phyloP scores from a whole-genome alignment of 92 coral and sea anemone species.

The Pocillopora grandis region DNA sequence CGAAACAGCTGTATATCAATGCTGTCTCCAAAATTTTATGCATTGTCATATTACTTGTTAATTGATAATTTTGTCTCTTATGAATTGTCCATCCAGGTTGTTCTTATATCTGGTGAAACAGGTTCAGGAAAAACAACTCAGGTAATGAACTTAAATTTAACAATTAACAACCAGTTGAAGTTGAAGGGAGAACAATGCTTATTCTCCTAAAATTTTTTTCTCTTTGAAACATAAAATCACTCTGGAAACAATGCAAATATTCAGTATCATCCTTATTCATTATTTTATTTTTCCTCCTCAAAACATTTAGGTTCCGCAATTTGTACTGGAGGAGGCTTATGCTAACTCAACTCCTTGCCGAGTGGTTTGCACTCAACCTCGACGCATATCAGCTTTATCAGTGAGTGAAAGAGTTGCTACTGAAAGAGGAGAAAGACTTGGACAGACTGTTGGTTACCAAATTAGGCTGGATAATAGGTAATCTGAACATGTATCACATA shows the following conservation, averaged over 20 bases:
- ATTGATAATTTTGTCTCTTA: neutral
- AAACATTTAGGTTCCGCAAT: constrained; percentile 83
- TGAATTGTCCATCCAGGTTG: constrained; percentile 57
- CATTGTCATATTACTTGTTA: too few relatives aligned
- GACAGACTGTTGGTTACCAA: constrained; percentile 95
- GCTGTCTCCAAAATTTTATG: too few relatives aligned
- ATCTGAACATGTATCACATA: neutral
- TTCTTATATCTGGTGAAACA: constrained; percentile 95
- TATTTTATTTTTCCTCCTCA: neutral
- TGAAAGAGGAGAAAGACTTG: constrained; percentile 95
- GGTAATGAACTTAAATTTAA: constrained; percentile 40
- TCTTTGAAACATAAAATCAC: too few relatives aligned
- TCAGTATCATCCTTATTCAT: neutral
- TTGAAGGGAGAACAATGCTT: too few relatives aligned
- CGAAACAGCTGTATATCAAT: too few relatives aligned
- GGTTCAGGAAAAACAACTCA: constrained; percentile 99
- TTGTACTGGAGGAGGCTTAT: constrained; percentile 75
- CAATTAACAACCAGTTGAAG: too few relatives aligned
- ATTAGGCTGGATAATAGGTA: constrained; percentile 96
- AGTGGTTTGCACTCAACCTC: constrained; percentile 94
- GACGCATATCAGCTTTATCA: constrained; percentile 96
- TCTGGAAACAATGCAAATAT: too few relatives aligned
- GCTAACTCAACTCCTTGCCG: constrained; percentile 80
- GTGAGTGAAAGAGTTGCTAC: constrained; percentile 95
- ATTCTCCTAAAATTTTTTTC: too few relatives aligned